Evolutionary conservation across 1,140 invertebrate genomes (phyloP), one percentile per base, ranked within the genome.

Genomic region (Drosophila tropicalis): DNA sequence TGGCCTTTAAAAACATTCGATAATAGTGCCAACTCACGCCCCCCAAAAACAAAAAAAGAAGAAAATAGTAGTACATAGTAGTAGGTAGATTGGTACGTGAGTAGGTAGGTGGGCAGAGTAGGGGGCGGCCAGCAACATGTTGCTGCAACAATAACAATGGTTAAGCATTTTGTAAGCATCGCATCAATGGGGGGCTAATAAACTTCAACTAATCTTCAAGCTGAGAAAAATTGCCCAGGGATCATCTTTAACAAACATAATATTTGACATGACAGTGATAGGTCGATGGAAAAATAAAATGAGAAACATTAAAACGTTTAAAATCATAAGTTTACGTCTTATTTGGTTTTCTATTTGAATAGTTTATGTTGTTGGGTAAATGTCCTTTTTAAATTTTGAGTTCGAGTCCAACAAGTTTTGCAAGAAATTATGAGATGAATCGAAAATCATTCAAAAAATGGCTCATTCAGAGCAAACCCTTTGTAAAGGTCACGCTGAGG

Each of bases 111-210:
- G n/a, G 19, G 22, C 22, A 25, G 3, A 4, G 19, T 60, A 7
- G 12, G 2, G 7, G 25, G 44, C 9, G 32, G 47, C 22, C 13
- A 36, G 55, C 44, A 69, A 62, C 68, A 70, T 62, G 72, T 69
- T 70, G 61, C 56, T 66, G 76, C 79, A 77, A 75, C 79, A 73
- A 39, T 58, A 76, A 87, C 84, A 87, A 89, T 89, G 84, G 77
- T 17, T 17, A 89, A 74, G 69, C 80, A 84, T 79, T 85, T 87
- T 90, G 81, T 89, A 79, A 78, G 84, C 80, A 76, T 68, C 84
- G 84, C 80, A 76, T 70, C 84, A 80, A 83, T 85, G 73, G 83
- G 83, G 84, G 84, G 80, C 84, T 89, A 89, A 89, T 89, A 82
- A 84, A 81, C 34, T 61, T 58, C 47, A 15, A 60, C 39, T 40